Evolutionary conservation across 1,140 invertebrate genomes (phyloP).

Genomic region (Lepidurus apus): DNA sequence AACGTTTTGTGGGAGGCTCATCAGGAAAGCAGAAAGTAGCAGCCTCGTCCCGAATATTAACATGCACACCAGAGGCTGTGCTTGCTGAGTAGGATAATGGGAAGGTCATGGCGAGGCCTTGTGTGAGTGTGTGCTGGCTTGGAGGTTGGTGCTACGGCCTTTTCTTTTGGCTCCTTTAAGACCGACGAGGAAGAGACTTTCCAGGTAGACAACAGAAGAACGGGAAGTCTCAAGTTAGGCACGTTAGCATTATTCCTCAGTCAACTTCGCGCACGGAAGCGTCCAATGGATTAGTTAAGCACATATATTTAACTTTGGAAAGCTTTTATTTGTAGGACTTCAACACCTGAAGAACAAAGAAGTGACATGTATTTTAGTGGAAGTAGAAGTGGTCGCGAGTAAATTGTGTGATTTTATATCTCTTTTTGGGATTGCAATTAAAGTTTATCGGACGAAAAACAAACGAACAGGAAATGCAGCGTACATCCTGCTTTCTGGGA

Average conservation of each 20-base stretch:
- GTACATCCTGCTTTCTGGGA: constrained; percentile 14
- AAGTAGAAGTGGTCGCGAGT: not conserved
- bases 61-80: constrained; percentile 20
- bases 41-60: constrained; percentile 21
- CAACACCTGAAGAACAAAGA: not conserved
- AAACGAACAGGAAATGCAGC: not conserved
- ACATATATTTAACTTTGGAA: not conserved
- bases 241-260: not conserved
- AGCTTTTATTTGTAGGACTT: not conserved
- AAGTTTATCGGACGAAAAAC: not conserved
- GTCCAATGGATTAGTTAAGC: not conserved
- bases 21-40: not conserved
- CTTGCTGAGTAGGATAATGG: constrained; percentile 10
- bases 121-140: not conserved
- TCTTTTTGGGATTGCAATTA: not conserved
- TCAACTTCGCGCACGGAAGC: not conserved
- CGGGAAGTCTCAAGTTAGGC: not conserved
- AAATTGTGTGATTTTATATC: not conserved
- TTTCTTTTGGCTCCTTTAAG: not conserved
- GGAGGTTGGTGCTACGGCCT: constrained; percentile 2
- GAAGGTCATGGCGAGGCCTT: constrained; percentile 1
- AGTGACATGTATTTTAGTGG: not conserved
- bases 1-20: constrained; percentile 5
- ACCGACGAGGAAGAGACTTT: not conserved
- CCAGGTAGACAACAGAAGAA: not conserved